phyloP scores from a whole-genome alignment of 2,888 invertebrate species.

The Lepidocyrtoides sp. region DNA sequence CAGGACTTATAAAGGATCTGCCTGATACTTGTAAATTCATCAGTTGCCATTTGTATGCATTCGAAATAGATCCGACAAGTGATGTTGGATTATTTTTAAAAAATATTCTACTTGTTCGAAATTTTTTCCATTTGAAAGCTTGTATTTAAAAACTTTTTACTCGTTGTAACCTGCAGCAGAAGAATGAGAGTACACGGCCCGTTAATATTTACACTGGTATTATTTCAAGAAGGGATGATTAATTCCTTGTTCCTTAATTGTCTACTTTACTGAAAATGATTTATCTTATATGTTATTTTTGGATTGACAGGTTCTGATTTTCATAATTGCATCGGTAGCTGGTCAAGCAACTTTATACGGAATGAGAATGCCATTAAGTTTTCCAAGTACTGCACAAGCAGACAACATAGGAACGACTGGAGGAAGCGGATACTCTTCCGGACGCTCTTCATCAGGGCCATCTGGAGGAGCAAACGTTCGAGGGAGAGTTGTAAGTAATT shows the following conservation, averaged over 20 bases:
- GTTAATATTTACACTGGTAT: background rate
- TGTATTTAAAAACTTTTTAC: too few relatives aligned
- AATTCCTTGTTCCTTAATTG: too few relatives aligned
- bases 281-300: background rate
- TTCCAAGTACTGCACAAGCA: background rate
- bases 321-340: background rate
- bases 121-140: too few relatives aligned
- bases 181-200: background rate
- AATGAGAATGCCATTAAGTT: constrained; percentile 15
- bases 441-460: background rate
- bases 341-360: constrained; percentile 35
- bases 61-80: background rate
- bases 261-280: too few relatives aligned
- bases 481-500: constrained; percentile 62
- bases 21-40: background rate
- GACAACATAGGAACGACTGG: background rate
- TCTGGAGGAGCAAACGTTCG: constrained; percentile 23
- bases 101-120: too few relatives aligned
- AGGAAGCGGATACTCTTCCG: background rate
- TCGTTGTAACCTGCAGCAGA: too few relatives aligned
- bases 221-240: too few relatives aligned
- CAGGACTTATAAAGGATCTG: constrained; percentile 34
- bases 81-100: too few relatives aligned
- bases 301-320: constrained; percentile 13
- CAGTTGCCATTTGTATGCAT: constrained; percentile 38